phyloP scores from a whole-genome alignment of 2,113 vertebrate genomes.

The Pleuronectes platessa region DNA sequence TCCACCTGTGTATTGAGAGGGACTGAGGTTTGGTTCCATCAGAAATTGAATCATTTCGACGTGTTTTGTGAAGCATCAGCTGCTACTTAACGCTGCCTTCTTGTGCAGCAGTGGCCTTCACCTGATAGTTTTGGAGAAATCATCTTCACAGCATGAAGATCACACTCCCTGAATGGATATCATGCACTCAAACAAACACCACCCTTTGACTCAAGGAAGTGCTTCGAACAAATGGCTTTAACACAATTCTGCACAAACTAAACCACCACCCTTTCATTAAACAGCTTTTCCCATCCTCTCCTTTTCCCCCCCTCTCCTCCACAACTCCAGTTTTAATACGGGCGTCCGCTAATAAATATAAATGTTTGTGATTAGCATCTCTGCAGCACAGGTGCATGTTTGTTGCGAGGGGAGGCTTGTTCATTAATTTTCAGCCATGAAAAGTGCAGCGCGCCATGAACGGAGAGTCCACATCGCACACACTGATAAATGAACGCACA shows the following conservation, averaged over 20 bases:
- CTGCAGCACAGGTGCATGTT: conserved; percentile 99
- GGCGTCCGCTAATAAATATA: conserved; percentile 99
- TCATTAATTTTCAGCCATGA: conserved; percentile 99
- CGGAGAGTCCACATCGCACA: conserved; percentile 95
- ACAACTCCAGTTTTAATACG: conserved; percentile 90
- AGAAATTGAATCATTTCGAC: background rate
- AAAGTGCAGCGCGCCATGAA: conserved; percentile 99
- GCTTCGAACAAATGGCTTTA: conserved; percentile 50
- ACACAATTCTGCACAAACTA: conserved; percentile 21
- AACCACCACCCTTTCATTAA: conserved; percentile 49
- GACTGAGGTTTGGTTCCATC: background rate
- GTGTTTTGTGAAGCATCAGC: background rate
- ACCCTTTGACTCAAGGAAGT: conserved; percentile 46
- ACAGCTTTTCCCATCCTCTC: background rate
- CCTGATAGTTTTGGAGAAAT: conserved; percentile 50
- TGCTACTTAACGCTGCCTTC: background rate
- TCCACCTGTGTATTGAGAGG: conserved; percentile 14
- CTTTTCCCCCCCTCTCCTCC: conserved; percentile 8
- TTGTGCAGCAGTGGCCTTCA: conserved; percentile 46
- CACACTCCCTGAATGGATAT: conserved; percentile 36
- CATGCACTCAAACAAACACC: conserved; percentile 23
- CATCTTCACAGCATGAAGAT: conserved; percentile 55
- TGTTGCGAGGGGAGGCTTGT: conserved; percentile 99
- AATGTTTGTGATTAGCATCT: conserved; percentile 99
- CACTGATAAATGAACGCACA: conserved; percentile 99